Conservation (phyloP, 1,140 invertebrate species). For the Orchestia grillus region DNA sequence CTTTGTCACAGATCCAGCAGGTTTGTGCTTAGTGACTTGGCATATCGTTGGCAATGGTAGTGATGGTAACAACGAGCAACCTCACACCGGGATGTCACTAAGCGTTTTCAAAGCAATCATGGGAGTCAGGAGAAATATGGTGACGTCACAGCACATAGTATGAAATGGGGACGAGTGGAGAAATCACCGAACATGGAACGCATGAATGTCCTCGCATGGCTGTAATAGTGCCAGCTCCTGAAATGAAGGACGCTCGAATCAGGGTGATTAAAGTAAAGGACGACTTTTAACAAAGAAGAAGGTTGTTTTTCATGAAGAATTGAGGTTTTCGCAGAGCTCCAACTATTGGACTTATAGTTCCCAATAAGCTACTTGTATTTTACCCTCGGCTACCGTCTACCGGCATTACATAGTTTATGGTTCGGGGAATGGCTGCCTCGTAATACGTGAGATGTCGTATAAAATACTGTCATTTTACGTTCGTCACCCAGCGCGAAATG, state of each 20-base stretch:
- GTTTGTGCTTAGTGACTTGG: too few species aligned
- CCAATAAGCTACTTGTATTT: too few species aligned
- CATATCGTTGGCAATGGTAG: background rate
- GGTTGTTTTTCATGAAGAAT: background rate
- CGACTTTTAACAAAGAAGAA: background rate
- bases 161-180: background rate
- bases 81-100: background rate
- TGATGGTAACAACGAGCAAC: background rate
- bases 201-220: background rate
- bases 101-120: background rate
- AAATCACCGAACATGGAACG: background rate
- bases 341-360: too few species aligned
- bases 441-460: too few species aligned
- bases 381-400: too few species aligned
- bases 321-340: background rate
- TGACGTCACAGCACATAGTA: background rate
- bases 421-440: too few species aligned
- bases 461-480: background rate
- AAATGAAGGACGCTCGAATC: background rate
- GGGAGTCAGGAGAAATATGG: background rate
- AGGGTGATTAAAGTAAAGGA: background rate
- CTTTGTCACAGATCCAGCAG: too few species aligned
- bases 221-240: background rate
- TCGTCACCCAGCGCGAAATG: background rate
- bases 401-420: too few species aligned